Evolutionary conservation across 1,140 invertebrate species (phyloP).

Genomic region (Calycopis cecrops): DNA sequence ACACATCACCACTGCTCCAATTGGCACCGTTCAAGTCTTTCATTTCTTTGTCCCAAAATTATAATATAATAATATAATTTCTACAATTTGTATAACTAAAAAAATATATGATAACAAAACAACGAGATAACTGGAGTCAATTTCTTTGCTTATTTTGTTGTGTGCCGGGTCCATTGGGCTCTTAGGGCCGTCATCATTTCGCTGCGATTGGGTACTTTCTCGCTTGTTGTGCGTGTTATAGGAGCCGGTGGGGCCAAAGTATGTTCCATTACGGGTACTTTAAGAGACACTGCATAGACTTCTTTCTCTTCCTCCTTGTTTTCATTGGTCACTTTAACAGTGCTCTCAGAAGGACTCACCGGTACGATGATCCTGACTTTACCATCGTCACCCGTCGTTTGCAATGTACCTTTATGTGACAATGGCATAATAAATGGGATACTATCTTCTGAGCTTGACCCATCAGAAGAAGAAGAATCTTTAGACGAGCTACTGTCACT

Average conservation of each 20-base stretch:
- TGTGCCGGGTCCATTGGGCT: slow-evolving; percentile 88
- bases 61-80: neutral
- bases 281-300: slow-evolving; percentile 49
- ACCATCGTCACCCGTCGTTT: slow-evolving; percentile 76
- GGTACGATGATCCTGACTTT: slow-evolving; percentile 76
- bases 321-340: slow-evolving; percentile 33
- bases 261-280: slow-evolving; percentile 54
- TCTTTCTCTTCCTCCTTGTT: slow-evolving; percentile 29
- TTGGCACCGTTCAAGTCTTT: slow-evolving; percentile 10
- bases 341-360: slow-evolving; percentile 59
- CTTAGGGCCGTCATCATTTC: slow-evolving; percentile 89
- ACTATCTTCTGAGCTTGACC: slow-evolving; percentile 55
- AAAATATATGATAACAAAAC: no score
- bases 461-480: slow-evolving; percentile 51
- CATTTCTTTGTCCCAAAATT: slow-evolving; percentile 3
- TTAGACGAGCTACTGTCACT: slow-evolving; percentile 42
- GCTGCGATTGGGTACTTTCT: slow-evolving; percentile 87
- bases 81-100: no score
- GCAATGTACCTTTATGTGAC: slow-evolving; percentile 78
- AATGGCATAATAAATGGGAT: slow-evolving; percentile 80
- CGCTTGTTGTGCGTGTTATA: slow-evolving; percentile 88
- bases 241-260: slow-evolving; percentile 64
- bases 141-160: slow-evolving; percentile 81
- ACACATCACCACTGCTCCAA: slow-evolving; percentile 9
- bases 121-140: no score